These are phyloP conservation scores for Phacellophora camtschatica DNA, from an alignment of 30 jellyfish, hydroid and myxozoan genomes.

Conservation along the genomic window DNA sequence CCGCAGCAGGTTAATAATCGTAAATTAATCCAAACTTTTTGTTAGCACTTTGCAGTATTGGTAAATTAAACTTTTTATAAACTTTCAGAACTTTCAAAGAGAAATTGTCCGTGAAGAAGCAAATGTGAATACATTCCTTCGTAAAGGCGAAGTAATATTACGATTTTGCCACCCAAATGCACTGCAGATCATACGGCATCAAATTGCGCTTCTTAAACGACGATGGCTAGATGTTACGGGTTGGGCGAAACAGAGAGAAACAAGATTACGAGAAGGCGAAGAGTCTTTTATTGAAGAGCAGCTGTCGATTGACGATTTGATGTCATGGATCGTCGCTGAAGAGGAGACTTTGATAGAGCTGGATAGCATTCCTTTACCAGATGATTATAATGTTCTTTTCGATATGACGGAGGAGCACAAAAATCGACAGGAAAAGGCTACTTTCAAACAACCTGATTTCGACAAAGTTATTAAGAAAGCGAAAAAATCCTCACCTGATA, in stretches of 20 bases:
- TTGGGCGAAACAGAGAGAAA: constrained; percentile 98
- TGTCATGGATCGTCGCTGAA: constrained; percentile 84
- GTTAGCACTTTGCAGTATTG: too few species aligned
- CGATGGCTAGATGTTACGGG: constrained; percentile 91
- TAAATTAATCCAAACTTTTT: too few species aligned
- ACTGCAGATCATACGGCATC: constrained; percentile 83
- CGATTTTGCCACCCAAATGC: constrained; percentile 99
- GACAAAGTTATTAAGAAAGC: constrained; percentile 81
- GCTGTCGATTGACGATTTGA: constrained; percentile 52
- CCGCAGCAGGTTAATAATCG: too few species aligned
- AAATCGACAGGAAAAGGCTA: constrained; percentile 65
- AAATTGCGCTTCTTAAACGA: constrained; percentile 70
- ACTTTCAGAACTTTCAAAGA: constrained; percentile 16
- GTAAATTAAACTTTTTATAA: too few species aligned
- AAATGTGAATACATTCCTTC: constrained; percentile 74
- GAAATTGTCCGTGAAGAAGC: constrained; percentile 64
- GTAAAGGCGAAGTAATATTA: constrained; percentile 90
- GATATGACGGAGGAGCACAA: constrained; percentile 73
- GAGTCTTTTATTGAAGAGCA: constrained; percentile 65
- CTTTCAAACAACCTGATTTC: constrained; percentile 86
- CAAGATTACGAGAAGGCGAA: constrained; percentile 76
- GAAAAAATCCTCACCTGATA: constrained; percentile 63
- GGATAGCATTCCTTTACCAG: constrained; percentile 76
- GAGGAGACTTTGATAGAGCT: constrained; percentile 72
- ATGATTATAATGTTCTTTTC: constrained; percentile 76